Conservation (phyloP, 2,888 invertebrate species). For the Pandemis corylana region DNA sequence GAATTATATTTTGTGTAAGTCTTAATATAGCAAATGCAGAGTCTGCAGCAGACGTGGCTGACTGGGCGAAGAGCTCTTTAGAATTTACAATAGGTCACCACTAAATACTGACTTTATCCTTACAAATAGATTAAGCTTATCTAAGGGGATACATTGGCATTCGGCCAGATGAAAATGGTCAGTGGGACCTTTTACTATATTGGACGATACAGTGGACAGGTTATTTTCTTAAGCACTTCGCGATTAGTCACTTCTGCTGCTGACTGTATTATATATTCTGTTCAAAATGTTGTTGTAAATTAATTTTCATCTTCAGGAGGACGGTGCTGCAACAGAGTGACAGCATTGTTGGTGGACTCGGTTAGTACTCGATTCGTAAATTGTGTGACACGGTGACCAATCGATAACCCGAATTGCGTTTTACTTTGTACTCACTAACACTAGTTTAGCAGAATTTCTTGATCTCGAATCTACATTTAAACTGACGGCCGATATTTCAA, state of each 20-base stretch:
- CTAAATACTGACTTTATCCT: background rate
- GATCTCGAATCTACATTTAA: too few species aligned
- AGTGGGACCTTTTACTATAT: too few species aligned
- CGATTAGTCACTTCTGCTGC: background rate
- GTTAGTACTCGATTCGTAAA: constrained; percentile 53
- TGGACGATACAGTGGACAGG: too few species aligned
- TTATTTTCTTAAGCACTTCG: background rate
- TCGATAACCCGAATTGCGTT: background rate
- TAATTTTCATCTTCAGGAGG: constrained; percentile 56
- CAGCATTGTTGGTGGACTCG: constrained; percentile 73
- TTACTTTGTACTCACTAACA: background rate
- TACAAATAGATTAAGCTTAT: too few species aligned
- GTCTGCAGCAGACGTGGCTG: background rate
- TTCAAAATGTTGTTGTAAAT: background rate
- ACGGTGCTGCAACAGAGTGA: constrained; percentile 72
- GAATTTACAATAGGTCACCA: background rate
- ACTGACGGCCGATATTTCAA: too few species aligned
- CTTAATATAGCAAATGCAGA: background rate
- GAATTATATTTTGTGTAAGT: constrained; percentile 85
- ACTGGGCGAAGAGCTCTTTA: background rate
- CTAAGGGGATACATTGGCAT: too few species aligned
- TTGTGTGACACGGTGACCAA: background rate
- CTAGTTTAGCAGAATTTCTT: too few species aligned
- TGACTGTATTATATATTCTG: background rate
- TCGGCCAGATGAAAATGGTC: too few species aligned